Evolutionary conservation across 2,888 invertebrate genomes (phyloP).

Genomic region (Hedya salicella): DNA sequence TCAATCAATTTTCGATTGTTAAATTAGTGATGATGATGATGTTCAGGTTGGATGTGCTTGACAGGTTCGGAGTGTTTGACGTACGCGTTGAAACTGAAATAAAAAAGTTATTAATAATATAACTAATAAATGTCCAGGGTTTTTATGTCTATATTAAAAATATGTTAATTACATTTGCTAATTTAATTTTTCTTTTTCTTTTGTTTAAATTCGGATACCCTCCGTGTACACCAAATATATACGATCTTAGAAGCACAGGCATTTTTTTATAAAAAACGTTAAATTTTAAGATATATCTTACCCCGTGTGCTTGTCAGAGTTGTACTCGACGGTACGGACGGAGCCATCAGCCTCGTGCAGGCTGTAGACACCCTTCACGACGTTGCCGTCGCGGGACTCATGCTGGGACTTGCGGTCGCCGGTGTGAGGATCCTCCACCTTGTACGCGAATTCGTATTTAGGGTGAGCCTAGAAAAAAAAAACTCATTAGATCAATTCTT

Average conservation of each 20-base stretch:
- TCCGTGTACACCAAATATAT: too few relatives aligned
- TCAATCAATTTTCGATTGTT: neutral
- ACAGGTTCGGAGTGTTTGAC: slow-evolving; percentile 65
- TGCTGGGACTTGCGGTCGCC: slow-evolving; percentile 84
- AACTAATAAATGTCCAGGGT: too few relatives aligned
- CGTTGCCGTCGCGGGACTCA: slow-evolving; percentile 76
- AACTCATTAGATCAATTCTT: neutral
- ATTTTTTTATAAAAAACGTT: too few relatives aligned
- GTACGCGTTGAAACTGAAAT: slow-evolving; percentile 68
- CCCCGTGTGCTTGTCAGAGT: slow-evolving; percentile 80
- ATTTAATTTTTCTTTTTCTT: too few relatives aligned
- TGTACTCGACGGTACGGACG: slow-evolving; percentile 83
- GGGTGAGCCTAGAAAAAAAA: slow-evolving; percentile 68
- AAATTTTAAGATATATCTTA: slow-evolving; percentile 56
- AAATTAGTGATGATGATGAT: slow-evolving; percentile 39
- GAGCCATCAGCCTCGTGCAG: slow-evolving; percentile 85
- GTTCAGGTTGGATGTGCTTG: slow-evolving; percentile 52
- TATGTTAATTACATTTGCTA: too few relatives aligned
- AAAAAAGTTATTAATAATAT: too few relatives aligned
- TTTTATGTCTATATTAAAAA: too few relatives aligned
- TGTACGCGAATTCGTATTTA: slow-evolving; percentile 82
- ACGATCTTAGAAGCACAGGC: too few relatives aligned
- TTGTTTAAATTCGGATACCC: too few relatives aligned
- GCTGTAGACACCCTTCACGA: slow-evolving; percentile 85
- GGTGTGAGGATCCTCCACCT: slow-evolving; percentile 81